These are phyloP conservation scores for Daphoenositta chrysoptera DNA, from an alignment of 2,113 vertebrate species.

Conservation along the genomic window DNA sequence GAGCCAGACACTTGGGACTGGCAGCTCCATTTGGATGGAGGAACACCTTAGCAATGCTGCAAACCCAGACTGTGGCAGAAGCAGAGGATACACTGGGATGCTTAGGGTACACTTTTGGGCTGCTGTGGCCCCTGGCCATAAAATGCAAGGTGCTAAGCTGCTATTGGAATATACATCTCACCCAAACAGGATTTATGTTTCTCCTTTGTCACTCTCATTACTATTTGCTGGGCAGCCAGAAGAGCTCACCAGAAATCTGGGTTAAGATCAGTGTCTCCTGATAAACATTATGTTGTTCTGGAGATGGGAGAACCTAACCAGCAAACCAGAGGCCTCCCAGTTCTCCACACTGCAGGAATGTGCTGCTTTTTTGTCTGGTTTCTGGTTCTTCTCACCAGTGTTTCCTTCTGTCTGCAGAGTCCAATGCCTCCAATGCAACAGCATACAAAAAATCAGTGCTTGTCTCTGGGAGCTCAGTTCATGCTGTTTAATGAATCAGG, in stretches of 20 bases:
- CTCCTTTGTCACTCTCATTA: not conserved
- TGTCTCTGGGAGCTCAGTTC: not conserved
- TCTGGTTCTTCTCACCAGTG: not conserved
- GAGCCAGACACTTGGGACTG: not conserved
- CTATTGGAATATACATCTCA: not conserved
- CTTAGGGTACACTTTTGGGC: not conserved
- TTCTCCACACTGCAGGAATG: not conserved
- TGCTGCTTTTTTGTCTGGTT: not conserved
- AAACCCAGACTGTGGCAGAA: not conserved
- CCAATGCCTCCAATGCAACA: not conserved
- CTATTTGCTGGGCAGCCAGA: not conserved
- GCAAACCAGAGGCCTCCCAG: not conserved
- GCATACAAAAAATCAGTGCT: not conserved
- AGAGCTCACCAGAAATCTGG: not conserved
- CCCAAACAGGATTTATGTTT: not conserved
- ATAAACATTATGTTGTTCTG: not conserved
- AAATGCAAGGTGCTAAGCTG: not conserved
- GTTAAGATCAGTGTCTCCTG: not conserved
- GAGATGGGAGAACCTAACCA: not conserved
- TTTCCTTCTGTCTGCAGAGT: not conserved
- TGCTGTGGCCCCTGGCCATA: not conserved
- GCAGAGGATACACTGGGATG: not conserved
- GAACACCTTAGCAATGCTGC: not conserved
- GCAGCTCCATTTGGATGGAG: not conserved
- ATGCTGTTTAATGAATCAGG: not conserved